Evolutionary conservation across 2,113 vertebrate genomes (phyloP).

Genomic region (Proteles cristata): DNA sequence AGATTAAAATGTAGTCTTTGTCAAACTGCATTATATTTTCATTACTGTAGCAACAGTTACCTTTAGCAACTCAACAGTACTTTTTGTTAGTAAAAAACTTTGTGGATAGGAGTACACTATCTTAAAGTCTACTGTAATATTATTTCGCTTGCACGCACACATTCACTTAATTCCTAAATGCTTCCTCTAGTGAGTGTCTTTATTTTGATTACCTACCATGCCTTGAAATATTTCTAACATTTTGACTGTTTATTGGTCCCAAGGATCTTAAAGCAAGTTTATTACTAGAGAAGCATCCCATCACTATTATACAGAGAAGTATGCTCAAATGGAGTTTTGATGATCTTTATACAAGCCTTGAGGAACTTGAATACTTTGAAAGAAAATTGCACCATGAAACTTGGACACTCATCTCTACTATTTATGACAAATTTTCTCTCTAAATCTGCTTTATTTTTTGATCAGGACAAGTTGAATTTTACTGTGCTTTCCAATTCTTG

Average conservation of each 20-base stretch:
- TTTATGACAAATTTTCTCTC: conserved; percentile 2
- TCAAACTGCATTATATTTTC: neutral
- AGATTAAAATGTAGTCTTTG: neutral
- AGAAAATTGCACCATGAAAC: conserved; percentile 4
- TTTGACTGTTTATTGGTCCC: conserved; percentile 47
- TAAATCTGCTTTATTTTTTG: neutral
- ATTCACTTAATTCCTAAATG: neutral
- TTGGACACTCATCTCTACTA: neutral
- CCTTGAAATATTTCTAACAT: conserved; percentile 26
- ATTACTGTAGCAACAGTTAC: neutral
- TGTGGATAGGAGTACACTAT: neutral
- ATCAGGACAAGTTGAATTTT: neutral
- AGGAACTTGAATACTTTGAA: neutral
- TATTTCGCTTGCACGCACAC: neutral
- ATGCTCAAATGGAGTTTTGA: neutral
- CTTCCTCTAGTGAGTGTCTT: neutral
- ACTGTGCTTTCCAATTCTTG: neutral
- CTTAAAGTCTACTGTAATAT: neutral
- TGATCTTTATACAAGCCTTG: neutral
- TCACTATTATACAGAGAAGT: neutral
- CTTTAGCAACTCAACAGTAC: neutral
- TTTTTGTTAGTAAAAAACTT: conserved; percentile 31
- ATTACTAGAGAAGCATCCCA: neutral
- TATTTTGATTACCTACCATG: conserved; percentile 21
- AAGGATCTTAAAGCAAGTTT: conserved; percentile 9